phyloP scores from a whole-genome alignment of 2,797 vertebrate species.

The Huso huso region DNA sequence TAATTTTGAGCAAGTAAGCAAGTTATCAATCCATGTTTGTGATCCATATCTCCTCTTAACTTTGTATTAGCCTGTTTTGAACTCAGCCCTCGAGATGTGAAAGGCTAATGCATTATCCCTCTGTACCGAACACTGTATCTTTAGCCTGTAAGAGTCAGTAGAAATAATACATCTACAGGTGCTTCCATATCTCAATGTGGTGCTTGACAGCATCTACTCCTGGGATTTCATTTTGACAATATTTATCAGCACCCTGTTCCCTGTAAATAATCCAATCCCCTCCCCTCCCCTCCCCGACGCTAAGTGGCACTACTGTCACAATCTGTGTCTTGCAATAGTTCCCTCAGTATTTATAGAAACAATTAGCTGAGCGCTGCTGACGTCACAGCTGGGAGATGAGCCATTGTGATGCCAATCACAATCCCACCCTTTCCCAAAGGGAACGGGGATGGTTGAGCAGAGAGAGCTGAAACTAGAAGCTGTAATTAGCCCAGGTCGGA shows the following conservation, averaged over 20 bases:
- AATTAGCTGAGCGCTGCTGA: conserved; percentile 34
- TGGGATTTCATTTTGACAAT: background rate
- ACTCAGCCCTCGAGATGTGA: no score
- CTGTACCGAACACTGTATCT: no score
- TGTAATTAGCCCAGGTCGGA: conserved; percentile 12
- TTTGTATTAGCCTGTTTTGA: no score
- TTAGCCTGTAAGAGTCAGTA: no score
- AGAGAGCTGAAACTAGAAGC: conserved; percentile 15
- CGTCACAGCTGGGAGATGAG: conserved; percentile 30
- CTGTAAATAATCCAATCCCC: conserved; percentile 4
- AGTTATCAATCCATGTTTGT: no score
- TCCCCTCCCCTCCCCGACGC: conserved; percentile 12
- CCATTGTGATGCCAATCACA: conserved; percentile 28
- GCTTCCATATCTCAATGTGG: background rate
- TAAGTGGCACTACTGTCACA: conserved; percentile 17
- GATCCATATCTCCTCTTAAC: no score
- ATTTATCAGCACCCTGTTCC: background rate
- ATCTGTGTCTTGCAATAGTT: conserved; percentile 17
- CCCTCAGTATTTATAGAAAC: conserved; percentile 37
- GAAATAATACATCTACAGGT: no score
- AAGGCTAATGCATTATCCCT: no score
- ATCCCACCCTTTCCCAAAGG: conserved; percentile 20
- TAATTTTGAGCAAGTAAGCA: no score
- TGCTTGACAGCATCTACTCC: background rate
- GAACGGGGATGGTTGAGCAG: conserved; percentile 10